Percentiles rank a stretch among this genome's conserved stretches.
Conservation (phyloP, 2,888 invertebrate genomes). For the Melanargia galathea region DNA sequence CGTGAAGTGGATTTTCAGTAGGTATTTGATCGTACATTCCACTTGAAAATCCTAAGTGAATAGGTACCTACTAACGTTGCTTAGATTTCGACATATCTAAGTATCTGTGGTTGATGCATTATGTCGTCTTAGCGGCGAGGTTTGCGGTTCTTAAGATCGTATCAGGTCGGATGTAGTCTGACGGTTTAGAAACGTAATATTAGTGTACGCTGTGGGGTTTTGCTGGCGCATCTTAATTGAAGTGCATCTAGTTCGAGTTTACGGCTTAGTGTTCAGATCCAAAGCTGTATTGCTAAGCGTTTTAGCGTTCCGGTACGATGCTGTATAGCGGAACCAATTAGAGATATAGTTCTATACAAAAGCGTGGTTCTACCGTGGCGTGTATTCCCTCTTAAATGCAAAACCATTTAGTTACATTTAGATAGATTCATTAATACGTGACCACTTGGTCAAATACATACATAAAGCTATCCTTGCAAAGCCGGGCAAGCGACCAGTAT, state of each 20-base stretch:
- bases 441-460: too few relatives aligned
- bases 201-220: conserved; percentile 4
- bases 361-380: not conserved
- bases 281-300: conserved; percentile 13
- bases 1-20: not conserved
- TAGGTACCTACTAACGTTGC: too few relatives aligned
- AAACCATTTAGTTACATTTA: not conserved
- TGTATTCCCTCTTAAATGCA: not conserved
- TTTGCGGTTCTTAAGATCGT: conserved; percentile 16
- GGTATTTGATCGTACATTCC: not conserved
- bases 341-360: conserved; percentile 14
- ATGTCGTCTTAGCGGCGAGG: conserved; percentile 9
- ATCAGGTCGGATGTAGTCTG: conserved; percentile 10
- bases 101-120: conserved; percentile 7
- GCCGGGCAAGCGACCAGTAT: too few relatives aligned
- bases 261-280: not conserved
- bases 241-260: conserved; percentile 2
- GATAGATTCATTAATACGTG: too few relatives aligned
- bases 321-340: not conserved
- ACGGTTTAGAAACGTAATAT: conserved; percentile 14
- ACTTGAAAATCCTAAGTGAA: not conserved
- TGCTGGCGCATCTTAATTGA: conserved; percentile 13
- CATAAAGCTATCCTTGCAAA: too few relatives aligned
- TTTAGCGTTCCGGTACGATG: conserved; percentile 10
- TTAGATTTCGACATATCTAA: conserved; percentile 4